Conservation (phyloP, 2,113 vertebrate species). For the Taxidea taxus region DNA sequence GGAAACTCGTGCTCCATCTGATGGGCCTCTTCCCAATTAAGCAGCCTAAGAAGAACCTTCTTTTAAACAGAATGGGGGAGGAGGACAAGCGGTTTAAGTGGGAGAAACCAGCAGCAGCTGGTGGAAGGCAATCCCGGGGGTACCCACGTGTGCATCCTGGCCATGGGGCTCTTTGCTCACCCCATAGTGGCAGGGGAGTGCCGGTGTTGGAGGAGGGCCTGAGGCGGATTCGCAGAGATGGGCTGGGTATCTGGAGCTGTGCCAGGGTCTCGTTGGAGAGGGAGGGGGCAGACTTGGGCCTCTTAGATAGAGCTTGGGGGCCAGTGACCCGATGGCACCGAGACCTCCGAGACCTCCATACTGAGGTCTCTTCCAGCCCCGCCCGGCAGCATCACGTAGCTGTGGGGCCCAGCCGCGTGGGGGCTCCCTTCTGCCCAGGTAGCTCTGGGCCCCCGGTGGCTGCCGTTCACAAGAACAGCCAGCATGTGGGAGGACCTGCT, state of each 20-base stretch:
- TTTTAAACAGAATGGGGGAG: not conserved
- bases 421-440: not conserved
- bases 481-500: not conserved
- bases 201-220: not conserved
- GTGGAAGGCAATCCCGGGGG: not conserved
- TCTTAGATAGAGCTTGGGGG: no score
- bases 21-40: not conserved
- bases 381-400: no score
- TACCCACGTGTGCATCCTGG: fast-evolving
- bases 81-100: not conserved
- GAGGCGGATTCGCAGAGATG: not conserved
- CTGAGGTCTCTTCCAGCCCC: not conserved
- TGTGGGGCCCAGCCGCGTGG: not conserved
- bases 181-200: not conserved
- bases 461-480: not conserved
- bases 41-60: not conserved
- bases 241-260: not conserved
- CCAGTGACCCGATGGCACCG: not conserved
- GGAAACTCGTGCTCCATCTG: not conserved
- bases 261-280: not conserved
- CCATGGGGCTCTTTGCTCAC: fast-evolving
- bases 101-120: fast-evolving
- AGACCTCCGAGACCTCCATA: no score
- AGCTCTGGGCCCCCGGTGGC: not conserved
- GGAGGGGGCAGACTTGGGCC: no score